Evolutionary conservation across 2,888 invertebrate species (phyloP).

Genomic region (Papilio protenor): DNA sequence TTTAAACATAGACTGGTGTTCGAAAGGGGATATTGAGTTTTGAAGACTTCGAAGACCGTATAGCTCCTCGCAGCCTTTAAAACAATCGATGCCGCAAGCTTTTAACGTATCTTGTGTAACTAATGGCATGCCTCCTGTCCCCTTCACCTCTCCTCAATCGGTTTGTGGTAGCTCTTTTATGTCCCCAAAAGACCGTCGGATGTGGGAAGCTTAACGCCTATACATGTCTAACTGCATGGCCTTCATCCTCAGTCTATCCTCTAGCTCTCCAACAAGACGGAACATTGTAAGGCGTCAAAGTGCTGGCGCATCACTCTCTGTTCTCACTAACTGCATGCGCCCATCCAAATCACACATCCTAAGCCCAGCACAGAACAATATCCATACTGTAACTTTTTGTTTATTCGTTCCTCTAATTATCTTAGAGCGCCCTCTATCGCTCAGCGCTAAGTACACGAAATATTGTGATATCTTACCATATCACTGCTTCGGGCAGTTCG

Average conservation of each 20-base stretch:
- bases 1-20: conserved; percentile 1
- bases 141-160: conserved; percentile 60
- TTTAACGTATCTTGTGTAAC: conserved; percentile 45
- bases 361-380: conserved; percentile 56
- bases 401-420: conserved; percentile 7
- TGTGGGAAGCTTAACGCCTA: conserved; percentile 60
- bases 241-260: conserved; percentile 58
- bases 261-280: conserved; percentile 52
- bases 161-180: conserved; percentile 58
- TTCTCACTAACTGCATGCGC: conserved; percentile 68
- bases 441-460: conserved; percentile 50
- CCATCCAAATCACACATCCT: conserved; percentile 66
- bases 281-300: conserved; percentile 48
- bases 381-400: not conserved
- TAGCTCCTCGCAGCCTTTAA: conserved; percentile 40
- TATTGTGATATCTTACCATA: conserved; percentile 78
- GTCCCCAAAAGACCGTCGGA: conserved; percentile 25
- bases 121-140: conserved; percentile 75
- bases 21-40: not conserved
- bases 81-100: conserved; percentile 51
- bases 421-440: conserved; percentile 38
- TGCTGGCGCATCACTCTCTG: conserved; percentile 66
- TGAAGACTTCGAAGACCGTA: conserved; percentile 26
- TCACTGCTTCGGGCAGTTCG: conserved; percentile 70
- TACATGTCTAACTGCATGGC: conserved; percentile 65